These are phyloP conservation scores for Hemistola chrysoprasaria DNA, from an alignment of 2,888 invertebrate genomes.

Conservation along the genomic window DNA sequence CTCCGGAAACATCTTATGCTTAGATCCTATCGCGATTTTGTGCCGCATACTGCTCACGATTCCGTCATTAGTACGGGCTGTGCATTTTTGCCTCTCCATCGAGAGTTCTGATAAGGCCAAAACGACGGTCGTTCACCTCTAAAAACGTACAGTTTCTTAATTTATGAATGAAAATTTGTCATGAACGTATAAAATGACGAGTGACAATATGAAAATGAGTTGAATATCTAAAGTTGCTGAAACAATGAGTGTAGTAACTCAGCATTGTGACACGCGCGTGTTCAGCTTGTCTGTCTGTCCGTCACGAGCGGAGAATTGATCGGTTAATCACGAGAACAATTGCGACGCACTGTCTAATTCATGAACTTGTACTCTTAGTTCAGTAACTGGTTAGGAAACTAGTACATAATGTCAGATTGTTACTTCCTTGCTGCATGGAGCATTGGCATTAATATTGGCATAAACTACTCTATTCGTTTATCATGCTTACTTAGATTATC, in stretches of 20 bases:
- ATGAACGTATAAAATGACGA: constrained; percentile 10
- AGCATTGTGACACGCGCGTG: constrained; percentile 32
- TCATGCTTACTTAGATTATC: too few relatives aligned
- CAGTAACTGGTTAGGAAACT: constrained; percentile 2
- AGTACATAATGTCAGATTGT: too few relatives aligned
- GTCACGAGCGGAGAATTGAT: constrained; percentile 51
- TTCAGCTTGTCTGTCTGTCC: constrained; percentile 42
- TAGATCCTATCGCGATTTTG: constrained; percentile 62
- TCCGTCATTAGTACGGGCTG: constrained; percentile 72
- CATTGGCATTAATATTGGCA: too few relatives aligned
- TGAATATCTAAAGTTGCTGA: constrained; percentile 14
- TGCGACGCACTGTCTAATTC: constrained; percentile 29
- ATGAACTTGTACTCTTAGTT: constrained; percentile 16
- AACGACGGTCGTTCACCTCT: constrained; percentile 44
- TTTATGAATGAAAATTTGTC: constrained; percentile 17
- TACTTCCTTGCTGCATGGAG: too few relatives aligned
- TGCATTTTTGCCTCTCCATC: constrained; percentile 62
- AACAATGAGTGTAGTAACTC: constrained; percentile 19
- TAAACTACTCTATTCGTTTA: too few relatives aligned
- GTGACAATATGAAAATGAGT: constrained; percentile 21
- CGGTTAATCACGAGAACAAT: constrained; percentile 56
- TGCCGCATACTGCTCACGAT: constrained; percentile 66
- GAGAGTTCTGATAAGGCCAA: constrained; percentile 61
- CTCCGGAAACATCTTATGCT: constrained; percentile 66
- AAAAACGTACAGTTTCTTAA: constrained; percentile 6